Percentiles rank a stretch among this genome's conserved stretches.
Evolutionary conservation across 2,113 vertebrate genomes (phyloP).

Genomic region (Carollia perspicillata): DNA sequence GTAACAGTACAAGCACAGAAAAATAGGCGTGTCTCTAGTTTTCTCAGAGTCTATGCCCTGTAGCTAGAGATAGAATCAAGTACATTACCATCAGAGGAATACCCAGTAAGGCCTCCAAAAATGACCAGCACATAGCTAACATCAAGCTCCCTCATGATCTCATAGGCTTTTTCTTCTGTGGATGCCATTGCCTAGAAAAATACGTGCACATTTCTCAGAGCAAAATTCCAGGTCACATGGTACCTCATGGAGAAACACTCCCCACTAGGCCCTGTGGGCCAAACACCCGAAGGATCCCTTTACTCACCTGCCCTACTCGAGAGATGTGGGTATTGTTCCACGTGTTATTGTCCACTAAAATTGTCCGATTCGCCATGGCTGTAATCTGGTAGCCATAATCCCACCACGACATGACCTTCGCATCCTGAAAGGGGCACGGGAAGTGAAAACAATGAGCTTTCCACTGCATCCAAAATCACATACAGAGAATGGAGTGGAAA

Average conservation of each 20-base stretch:
- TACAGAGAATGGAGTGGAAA: background rate
- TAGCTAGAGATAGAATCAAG: background rate
- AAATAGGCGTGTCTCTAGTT: background rate
- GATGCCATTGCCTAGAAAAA: slow-evolving; percentile 94
- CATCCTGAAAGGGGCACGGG: slow-evolving; percentile 85
- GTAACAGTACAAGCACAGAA: background rate
- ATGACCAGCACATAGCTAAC: slow-evolving; percentile 98
- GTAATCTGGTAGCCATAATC: slow-evolving; percentile 99
- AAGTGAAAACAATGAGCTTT: background rate
- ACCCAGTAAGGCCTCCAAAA: slow-evolving; percentile 97
- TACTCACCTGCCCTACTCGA: slow-evolving; percentile 94
- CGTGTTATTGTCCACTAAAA: slow-evolving; percentile 98
- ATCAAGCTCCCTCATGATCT: slow-evolving; percentile 98
- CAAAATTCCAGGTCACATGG: background rate
- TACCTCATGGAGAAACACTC: background rate
- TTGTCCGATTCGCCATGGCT: slow-evolving; percentile 98
- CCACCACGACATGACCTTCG: slow-evolving; percentile 99
- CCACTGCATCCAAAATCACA: background rate
- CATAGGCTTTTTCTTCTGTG: slow-evolving; percentile 96
- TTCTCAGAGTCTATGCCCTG: background rate
- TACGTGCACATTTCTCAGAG: background rate
- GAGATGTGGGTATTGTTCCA: slow-evolving; percentile 99
- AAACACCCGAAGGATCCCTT: rapidly evolving
- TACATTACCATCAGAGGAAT: slow-evolving; percentile 94
- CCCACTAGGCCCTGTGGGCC: background rate